Conservation (phyloP, 2,113 vertebrate species). For the Cepphus grylle region DNA sequence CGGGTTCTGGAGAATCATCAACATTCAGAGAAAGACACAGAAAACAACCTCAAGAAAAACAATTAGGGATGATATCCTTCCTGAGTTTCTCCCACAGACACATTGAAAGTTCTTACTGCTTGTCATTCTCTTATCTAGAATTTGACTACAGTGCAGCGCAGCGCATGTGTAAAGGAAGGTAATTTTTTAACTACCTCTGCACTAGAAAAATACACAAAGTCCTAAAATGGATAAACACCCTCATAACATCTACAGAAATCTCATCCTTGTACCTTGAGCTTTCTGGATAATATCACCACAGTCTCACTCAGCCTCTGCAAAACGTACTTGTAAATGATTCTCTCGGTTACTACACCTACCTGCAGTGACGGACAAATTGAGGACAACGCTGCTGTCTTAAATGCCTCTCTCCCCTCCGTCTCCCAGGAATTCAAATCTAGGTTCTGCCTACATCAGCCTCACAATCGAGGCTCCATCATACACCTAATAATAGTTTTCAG, state of each 20-base stretch:
- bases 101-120: background rate
- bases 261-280: background rate
- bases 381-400: fast-evolving
- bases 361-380: background rate
- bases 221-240: background rate
- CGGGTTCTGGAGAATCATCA: background rate
- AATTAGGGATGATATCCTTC: background rate
- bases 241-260: background rate
- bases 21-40: background rate
- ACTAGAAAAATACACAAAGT: background rate
- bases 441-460: background rate
- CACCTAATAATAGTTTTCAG: background rate
- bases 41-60: background rate
- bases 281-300: background rate
- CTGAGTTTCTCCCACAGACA: background rate
- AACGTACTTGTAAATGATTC: background rate
- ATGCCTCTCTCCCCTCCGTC: background rate
- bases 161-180: background rate
- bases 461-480: background rate
- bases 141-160: background rate
- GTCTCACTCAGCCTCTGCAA: background rate
- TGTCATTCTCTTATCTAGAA: background rate
- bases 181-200: background rate
- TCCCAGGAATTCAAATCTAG: background rate
- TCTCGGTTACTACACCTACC: background rate